Percentiles rank a stretch among this genome's conserved stretches.
Evolutionary conservation across 2,888 invertebrate genomes (phyloP).

Genomic region (Bombylius discolor): DNA sequence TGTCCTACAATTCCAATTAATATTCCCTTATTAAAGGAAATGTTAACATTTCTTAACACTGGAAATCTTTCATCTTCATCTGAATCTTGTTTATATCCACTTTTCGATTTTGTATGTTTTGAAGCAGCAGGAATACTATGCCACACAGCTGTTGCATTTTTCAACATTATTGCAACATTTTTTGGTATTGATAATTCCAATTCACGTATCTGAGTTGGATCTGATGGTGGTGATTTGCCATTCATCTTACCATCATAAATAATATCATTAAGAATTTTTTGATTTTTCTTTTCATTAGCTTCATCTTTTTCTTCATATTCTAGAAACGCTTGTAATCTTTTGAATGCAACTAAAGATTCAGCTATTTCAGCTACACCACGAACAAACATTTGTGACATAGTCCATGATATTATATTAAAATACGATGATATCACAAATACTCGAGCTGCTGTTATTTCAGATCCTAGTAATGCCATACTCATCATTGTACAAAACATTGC

Average conservation of each 20-base stretch:
- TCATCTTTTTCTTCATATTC: constrained; percentile 30
- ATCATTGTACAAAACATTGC: constrained; percentile 64
- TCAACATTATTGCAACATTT: constrained; percentile 12
- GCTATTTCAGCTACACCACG: constrained; percentile 65
- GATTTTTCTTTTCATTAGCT: constrained; percentile 2
- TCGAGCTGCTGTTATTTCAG: constrained; percentile 51
- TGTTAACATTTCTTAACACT: constrained; percentile 41
- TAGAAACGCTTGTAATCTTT: constrained; percentile 44
- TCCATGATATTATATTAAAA: constrained; percentile 41
- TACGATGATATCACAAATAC: constrained; percentile 43
- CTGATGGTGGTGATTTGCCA: background rate
- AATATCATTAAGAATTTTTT: background rate
- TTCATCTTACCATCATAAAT: constrained; percentile 9
- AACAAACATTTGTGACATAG: constrained; percentile 46
- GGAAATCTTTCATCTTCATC: constrained; percentile 5
- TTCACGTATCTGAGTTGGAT: background rate
- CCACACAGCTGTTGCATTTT: constrained; percentile 39
- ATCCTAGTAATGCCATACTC: constrained; percentile 51
- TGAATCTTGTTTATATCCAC: background rate
- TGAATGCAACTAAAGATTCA: constrained; percentile 64
- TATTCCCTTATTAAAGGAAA: constrained; percentile 44
- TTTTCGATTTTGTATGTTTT: background rate
- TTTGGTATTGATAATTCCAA: constrained; percentile 16
- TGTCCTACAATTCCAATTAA: constrained; percentile 59
- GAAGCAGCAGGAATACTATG: constrained; percentile 7